Conservation (phyloP, 2,888 invertebrate species). For the Epinotia demarniana region DNA sequence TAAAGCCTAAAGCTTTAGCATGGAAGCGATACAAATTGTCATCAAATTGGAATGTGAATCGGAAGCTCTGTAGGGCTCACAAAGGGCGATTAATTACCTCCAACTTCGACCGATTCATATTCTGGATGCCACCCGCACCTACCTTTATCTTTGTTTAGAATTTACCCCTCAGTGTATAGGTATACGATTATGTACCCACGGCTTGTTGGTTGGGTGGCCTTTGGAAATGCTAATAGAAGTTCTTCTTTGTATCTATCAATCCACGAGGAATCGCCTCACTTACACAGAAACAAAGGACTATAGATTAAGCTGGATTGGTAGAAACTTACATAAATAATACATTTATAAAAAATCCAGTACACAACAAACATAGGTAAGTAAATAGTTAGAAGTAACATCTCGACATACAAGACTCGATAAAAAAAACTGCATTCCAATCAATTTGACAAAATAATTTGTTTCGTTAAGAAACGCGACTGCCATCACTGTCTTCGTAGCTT, state of each 20-base stretch:
- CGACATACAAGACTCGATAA: too few relatives aligned
- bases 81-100: constrained; percentile 31
- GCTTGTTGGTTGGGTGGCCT: not conserved
- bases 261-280: not conserved
- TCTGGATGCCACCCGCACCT: constrained; percentile 38
- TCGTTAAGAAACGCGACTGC: too few relatives aligned
- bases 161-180: constrained; percentile 37
- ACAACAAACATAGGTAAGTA: too few relatives aligned
- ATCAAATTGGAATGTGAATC: not conserved
- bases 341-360: too few relatives aligned
- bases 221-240: constrained; percentile 11
- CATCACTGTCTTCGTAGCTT: too few relatives aligned
- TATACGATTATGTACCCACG: constrained; percentile 6
- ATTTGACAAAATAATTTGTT: too few relatives aligned
- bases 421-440: too few relatives aligned
- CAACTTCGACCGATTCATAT: constrained; percentile 35
- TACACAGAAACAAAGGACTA: not conserved
- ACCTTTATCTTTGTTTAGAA: constrained; percentile 45
- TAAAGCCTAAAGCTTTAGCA: too few relatives aligned
- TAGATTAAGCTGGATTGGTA: too few relatives aligned
- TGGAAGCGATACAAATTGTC: not conserved
- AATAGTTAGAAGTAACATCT: too few relatives aligned
- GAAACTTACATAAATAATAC: too few relatives aligned
- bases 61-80: constrained; percentile 18
- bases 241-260: not conserved